phyloP scores from a whole-genome alignment of 1,140 invertebrate genomes.

The Littorina saxatilis region DNA sequence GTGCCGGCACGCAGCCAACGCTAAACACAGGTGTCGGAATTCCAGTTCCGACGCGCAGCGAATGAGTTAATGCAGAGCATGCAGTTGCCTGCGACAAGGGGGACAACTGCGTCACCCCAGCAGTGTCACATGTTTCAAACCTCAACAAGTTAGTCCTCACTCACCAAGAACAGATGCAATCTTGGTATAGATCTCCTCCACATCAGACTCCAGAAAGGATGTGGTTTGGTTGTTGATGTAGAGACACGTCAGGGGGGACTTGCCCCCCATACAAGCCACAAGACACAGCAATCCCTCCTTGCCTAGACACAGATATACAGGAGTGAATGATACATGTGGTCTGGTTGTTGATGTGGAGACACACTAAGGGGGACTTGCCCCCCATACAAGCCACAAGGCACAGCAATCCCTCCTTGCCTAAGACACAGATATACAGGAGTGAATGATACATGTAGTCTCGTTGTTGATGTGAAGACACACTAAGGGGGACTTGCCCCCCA shows the following conservation, averaged over 20 bases:
- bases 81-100: too few relatives aligned
- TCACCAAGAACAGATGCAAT: conserved; percentile 58
- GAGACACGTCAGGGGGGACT: conserved; percentile 52
- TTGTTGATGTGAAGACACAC: conserved; percentile 52
- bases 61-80: too few relatives aligned
- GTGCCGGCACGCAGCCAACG: too few relatives aligned
- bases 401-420: conserved; percentile 60
- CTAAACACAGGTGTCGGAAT: too few relatives aligned
- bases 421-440: too few relatives aligned
- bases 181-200: conserved; percentile 54
- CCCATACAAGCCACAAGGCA: conserved; percentile 52
- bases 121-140: too few relatives aligned
- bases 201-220: conserved; percentile 53
- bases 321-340: too few relatives aligned
- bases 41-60: too few relatives aligned
- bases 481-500: conserved; percentile 58
- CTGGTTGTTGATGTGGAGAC: conserved; percentile 57
- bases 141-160: too few relatives aligned
- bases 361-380: conserved; percentile 52
- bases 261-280: conserved; percentile 51
- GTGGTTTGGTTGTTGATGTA: conserved; percentile 55
- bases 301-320: conserved; percentile 45
- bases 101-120: too few relatives aligned
- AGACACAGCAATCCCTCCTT: conserved; percentile 57
- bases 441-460: too few relatives aligned